A percentile compares a stretch with the other conserved stretches of the same genome.
These are phyloP conservation scores for Acanthaster planci DNA, from an alignment of 35 echinoderm and acorn worm species.

Conservation along the genomic window DNA sequence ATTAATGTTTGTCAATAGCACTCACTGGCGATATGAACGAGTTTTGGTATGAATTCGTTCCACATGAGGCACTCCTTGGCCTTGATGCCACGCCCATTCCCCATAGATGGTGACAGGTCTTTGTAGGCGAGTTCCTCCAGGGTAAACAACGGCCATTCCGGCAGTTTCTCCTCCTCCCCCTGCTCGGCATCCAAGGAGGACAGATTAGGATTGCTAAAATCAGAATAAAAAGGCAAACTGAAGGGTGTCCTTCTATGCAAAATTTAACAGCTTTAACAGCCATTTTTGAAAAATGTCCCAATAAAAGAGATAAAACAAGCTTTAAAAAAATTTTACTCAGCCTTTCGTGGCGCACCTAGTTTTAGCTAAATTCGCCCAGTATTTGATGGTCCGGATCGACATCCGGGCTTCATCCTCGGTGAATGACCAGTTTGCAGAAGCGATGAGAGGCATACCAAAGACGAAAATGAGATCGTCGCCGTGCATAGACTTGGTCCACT, in stretches of 20 bases:
- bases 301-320: no score
- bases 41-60: conserved; percentile 42
- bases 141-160: conserved; percentile 51
- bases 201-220: neutral
- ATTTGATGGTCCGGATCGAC: conserved; percentile 17
- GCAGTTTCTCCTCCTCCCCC: neutral
- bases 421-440: neutral
- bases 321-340: no score
- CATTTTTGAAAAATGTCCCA: no score
- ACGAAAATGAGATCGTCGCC: conserved; percentile 14
- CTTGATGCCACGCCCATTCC: conserved; percentile 38
- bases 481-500: conserved; percentile 1
- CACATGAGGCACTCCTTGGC: conserved; percentile 56
- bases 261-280: no score
- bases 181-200: conserved; percentile 5
- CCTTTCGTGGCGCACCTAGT: neutral
- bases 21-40: conserved; percentile 26
- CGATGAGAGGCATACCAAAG: neutral
- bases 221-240: no score
- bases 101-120: conserved; percentile 34
- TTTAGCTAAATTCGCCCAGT: conserved; percentile 26
- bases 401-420: conserved; percentile 19
- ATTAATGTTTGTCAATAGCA: no score
- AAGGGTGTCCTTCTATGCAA: no score
- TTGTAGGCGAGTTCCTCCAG: conserved; percentile 51